phyloP scores from a whole-genome alignment of 2,113 vertebrate genomes.

The Pedionomus torquatus region DNA sequence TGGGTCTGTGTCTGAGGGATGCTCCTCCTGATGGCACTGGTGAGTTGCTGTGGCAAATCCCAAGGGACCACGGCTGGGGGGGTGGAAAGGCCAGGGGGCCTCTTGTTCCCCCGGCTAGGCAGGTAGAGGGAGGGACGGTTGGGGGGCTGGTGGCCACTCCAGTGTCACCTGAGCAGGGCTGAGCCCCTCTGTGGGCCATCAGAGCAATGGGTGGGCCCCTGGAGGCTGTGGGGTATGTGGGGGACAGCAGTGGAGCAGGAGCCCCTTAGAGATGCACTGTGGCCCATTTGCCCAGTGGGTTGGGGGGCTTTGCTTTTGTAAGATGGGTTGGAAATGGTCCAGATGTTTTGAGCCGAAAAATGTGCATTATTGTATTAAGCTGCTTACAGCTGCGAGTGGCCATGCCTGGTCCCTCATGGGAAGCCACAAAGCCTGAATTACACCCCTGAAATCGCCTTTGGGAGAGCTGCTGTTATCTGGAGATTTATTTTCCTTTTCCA shows the following conservation, averaged over 20 bases:
- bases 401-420: background rate
- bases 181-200: accelerated
- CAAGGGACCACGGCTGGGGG: accelerated
- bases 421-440: background rate
- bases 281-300: accelerated
- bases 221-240: accelerated
- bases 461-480: background rate
- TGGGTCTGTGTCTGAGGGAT: accelerated
- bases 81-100: background rate
- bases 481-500: slow-evolving; percentile 29
- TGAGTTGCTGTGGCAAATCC: accelerated
- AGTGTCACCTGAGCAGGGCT: accelerated
- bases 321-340: background rate
- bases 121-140: background rate
- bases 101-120: background rate
- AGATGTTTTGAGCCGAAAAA: background rate
- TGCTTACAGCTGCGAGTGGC: background rate
- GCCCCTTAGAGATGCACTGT: accelerated
- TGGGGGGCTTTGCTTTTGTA: background rate
- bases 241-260: background rate
- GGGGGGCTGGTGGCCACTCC: accelerated
- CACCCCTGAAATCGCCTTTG: slow-evolving; percentile 15
- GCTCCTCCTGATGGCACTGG: accelerated
- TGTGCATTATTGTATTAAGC: background rate
- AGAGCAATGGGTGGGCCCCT: accelerated